phyloP scores from a whole-genome alignment of 1,140 invertebrate genomes.

The Aricia agestis region DNA sequence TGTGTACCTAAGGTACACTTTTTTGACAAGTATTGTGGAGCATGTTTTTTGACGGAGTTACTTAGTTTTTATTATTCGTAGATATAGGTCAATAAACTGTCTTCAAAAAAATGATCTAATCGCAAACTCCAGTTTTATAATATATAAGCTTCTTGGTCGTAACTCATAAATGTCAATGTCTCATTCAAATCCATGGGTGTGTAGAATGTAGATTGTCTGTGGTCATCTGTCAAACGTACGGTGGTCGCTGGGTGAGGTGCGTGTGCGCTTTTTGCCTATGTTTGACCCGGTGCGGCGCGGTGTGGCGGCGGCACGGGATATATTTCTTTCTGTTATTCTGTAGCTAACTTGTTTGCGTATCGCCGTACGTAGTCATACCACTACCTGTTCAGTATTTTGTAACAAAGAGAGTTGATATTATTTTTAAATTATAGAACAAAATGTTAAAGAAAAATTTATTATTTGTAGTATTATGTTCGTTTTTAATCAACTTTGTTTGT shows the following conservation, averaged over 20 bases:
- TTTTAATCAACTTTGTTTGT: constrained; percentile 13
- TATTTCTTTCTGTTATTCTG: constrained; percentile 64
- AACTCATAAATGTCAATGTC: too few species aligned
- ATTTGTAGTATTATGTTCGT: not conserved
- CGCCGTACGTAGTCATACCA: constrained; percentile 44
- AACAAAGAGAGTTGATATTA: constrained; percentile 38
- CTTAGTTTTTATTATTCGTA: too few species aligned
- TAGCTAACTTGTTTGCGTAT: constrained; percentile 53
- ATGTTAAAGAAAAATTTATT: constrained; percentile 16
- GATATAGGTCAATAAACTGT: too few species aligned
- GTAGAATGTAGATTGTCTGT: too few species aligned
- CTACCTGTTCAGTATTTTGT: constrained; percentile 30
- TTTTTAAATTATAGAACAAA: constrained; percentile 20
- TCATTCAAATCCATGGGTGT: too few species aligned
- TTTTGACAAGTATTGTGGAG: too few species aligned
- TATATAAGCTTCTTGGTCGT: too few species aligned
- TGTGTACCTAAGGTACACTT: too few species aligned
- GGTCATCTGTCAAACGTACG: constrained; percentile 10
- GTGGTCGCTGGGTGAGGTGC: constrained; percentile 60
- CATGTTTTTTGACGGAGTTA: too few species aligned
- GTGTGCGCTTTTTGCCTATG: constrained; percentile 61
- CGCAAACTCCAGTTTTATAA: too few species aligned
- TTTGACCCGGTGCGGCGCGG: constrained; percentile 43
- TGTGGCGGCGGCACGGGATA: constrained; percentile 33
- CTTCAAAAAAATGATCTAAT: too few species aligned